phyloP scores from a whole-genome alignment of 2,113 vertebrate species.

The Rhinoderma darwinii region DNA sequence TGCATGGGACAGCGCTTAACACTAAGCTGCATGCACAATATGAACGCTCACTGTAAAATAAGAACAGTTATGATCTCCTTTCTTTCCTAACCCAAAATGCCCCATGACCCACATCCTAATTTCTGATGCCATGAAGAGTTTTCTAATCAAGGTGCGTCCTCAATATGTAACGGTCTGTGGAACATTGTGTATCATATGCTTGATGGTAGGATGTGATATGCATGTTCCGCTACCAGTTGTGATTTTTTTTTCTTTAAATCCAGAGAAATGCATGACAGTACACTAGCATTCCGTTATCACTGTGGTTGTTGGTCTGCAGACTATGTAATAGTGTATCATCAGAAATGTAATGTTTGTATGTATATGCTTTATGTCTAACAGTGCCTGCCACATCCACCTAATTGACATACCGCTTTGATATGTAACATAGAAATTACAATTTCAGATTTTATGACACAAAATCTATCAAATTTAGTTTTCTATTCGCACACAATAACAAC shows the following conservation, averaged over 20 bases:
- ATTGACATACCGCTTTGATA: constrained; percentile 11
- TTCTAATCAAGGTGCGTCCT: constrained; percentile 56
- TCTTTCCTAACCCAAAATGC: constrained; percentile 43
- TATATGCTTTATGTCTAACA: background rate
- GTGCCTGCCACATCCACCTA: background rate
- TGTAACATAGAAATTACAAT: background rate
- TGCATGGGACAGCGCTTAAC: constrained; percentile 6
- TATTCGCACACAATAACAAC: background rate
- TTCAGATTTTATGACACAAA: background rate
- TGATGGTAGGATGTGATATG: background rate
- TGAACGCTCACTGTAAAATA: constrained; percentile 1
- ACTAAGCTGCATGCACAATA: constrained; percentile 23
- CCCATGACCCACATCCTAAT: constrained; percentile 48
- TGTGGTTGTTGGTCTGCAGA: background rate
- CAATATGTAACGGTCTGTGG: background rate
- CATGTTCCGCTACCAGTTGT: constrained; percentile 16
- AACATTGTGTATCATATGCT: background rate
- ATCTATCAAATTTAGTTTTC: background rate
- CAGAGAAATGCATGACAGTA: constrained; percentile 5
- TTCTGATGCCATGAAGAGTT: constrained; percentile 54
- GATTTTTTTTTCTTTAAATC: background rate
- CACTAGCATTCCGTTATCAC: background rate
- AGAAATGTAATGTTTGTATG: background rate
- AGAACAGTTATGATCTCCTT: constrained; percentile 56
- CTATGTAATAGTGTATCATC: background rate